phyloP scores from a whole-genome alignment of 2,888 invertebrate genomes.

The Podotricha telesiphe region DNA sequence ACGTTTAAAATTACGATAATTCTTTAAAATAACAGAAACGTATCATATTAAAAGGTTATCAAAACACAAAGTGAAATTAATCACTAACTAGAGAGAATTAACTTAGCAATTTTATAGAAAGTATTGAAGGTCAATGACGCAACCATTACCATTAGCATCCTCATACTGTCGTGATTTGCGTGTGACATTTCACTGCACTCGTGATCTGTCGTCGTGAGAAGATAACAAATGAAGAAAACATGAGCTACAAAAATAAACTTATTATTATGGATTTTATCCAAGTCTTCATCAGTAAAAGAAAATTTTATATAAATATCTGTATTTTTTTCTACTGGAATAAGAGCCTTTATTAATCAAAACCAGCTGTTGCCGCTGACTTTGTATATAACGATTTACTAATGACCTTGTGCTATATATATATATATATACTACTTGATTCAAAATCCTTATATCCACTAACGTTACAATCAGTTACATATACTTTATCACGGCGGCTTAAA shows the following conservation, averaged over 20 bases:
- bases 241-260: conserved; percentile 16
- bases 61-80: neutral
- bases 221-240: conserved; percentile 31
- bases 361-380: no score
- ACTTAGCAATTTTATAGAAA: conserved; percentile 1
- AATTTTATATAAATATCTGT: neutral
- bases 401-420: no score
- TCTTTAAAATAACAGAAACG: no score
- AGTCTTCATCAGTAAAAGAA: neutral
- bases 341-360: no score
- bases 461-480: neutral
- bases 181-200: conserved; percentile 42
- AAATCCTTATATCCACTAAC: no score
- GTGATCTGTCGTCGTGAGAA: conserved; percentile 40
- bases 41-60: no score
- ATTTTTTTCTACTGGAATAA: neutral
- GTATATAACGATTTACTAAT: no score
- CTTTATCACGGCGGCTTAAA: neutral
- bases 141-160: conserved; percentile 18
- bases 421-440: no score
- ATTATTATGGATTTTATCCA: neutral
- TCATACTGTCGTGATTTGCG: conserved; percentile 38
- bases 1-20: no score
- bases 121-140: conserved; percentile 20
- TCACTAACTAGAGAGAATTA: no score